phyloP scores from a whole-genome alignment of 1,140 invertebrate species.

The Adelges cooleyi region DNA sequence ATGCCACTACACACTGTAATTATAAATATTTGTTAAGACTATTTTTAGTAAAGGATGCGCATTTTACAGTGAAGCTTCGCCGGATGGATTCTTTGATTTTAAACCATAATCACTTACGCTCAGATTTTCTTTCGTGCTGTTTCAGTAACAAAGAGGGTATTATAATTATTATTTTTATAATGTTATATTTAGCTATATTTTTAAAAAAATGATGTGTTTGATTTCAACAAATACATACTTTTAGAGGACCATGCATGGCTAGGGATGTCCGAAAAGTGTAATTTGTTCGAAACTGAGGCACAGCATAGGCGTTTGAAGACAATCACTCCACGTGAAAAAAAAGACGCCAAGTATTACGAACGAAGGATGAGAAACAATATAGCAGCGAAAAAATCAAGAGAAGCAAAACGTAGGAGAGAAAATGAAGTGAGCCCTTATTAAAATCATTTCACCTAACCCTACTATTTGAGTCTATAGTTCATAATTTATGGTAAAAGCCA shows the following conservation, averaged over 20 bases:
- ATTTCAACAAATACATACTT: no score
- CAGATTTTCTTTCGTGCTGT: background rate
- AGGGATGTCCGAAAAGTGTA: background rate
- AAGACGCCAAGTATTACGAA: conserved; percentile 83
- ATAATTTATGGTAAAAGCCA: no score
- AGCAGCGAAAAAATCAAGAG: conserved; percentile 80
- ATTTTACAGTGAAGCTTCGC: no score
- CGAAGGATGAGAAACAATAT: conserved; percentile 74
- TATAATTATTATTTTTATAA: background rate
- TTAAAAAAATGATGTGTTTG: background rate
- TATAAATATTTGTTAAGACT: no score
- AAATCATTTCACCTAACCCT: no score
- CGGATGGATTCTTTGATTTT: conserved; percentile 19
- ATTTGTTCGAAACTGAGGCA: background rate
- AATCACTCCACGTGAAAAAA: conserved; percentile 40
- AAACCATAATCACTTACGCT: background rate
- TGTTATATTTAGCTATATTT: background rate
- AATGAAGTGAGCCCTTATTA: conserved; percentile 56
- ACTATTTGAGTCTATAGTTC: no score
- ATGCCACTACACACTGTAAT: no score
- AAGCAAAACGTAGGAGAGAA: conserved; percentile 71
- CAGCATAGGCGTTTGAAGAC: conserved; percentile 1
- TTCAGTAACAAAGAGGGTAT: background rate
- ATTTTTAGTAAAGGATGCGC: no score
- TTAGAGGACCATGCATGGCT: no score